Conservation (phyloP, 2,888 invertebrate genomes). For the Sisyra nigra region DNA sequence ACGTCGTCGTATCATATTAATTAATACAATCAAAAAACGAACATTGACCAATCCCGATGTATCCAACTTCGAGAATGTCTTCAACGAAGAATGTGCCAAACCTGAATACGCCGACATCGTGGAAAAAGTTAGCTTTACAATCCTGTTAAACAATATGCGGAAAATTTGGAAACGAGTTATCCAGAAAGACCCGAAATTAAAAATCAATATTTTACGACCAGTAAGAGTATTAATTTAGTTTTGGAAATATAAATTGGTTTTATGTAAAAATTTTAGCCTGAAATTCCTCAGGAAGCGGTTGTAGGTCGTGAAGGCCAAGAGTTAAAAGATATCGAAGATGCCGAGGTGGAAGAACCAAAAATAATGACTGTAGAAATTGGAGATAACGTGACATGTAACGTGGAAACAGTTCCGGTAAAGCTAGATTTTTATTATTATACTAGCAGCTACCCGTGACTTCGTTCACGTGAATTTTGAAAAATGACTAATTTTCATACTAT, state of each 20-base stretch:
- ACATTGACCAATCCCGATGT: constrained; percentile 7
- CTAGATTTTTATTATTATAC: background rate
- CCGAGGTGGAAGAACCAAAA: constrained; percentile 1
- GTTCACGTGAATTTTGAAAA: too few relatives aligned
- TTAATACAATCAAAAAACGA: constrained; percentile 8
- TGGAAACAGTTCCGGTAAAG: constrained; percentile 6
- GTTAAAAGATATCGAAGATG: background rate
- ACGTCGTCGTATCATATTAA: constrained; percentile 6
- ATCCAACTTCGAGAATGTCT: constrained; percentile 6
- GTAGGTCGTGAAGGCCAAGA: background rate
- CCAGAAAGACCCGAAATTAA: constrained; percentile 6
- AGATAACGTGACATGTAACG: constrained; percentile 4
- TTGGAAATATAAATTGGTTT: background rate
- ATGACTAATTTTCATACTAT: too few relatives aligned
- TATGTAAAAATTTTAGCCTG: background rate
- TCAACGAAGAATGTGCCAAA: constrained; percentile 7
- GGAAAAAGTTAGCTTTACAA: constrained; percentile 8
- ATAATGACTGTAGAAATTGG: constrained; percentile 8
- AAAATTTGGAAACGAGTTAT: constrained; percentile 8
- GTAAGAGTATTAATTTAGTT: background rate
- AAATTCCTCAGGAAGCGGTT: background rate
- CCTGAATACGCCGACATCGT: constrained; percentile 8
- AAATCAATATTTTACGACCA: constrained; percentile 6
- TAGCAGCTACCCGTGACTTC: too few relatives aligned
- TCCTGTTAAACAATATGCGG: constrained; percentile 9